Evolutionary conservation across 2,888 invertebrate species (phyloP).

Genomic region (Neocrepidodera transversa): DNA sequence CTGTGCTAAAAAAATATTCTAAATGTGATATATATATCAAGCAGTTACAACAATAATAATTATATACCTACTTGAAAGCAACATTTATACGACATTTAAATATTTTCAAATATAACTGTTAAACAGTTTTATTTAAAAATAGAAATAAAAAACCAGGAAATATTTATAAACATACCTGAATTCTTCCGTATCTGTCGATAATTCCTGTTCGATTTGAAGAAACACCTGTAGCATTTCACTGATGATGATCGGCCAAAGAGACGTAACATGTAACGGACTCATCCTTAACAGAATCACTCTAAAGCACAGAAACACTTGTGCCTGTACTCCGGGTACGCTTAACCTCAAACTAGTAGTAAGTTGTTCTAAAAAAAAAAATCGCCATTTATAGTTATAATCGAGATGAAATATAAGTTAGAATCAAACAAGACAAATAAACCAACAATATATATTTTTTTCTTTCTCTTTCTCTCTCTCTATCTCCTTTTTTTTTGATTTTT

Average conservation of each 20-base stretch:
- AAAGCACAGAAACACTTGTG: constrained; percentile 87
- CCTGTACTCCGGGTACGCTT: constrained; percentile 77
- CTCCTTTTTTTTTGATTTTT: too few species aligned
- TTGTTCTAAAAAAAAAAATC: constrained; percentile 71
- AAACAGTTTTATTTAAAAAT: too few species aligned
- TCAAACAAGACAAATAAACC: not conserved
- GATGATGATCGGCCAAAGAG: constrained; percentile 90
- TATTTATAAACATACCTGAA: constrained; percentile 77
- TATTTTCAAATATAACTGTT: too few species aligned
- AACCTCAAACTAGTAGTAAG: constrained; percentile 82
- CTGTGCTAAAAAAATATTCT: too few species aligned
- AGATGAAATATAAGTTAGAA: not conserved
- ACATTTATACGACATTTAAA: too few species aligned
- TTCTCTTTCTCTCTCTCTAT: too few species aligned
- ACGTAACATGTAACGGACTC: constrained; percentile 84
- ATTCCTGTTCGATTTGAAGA: constrained; percentile 83
- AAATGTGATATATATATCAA: too few species aligned
- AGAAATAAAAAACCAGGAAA: too few species aligned
- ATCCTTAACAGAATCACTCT: constrained; percentile 84
- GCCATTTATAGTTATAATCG: not conserved
- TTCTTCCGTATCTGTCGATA: constrained; percentile 77
- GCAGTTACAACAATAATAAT: too few species aligned
- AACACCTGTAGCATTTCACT: constrained; percentile 91
- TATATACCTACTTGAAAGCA: too few species aligned
- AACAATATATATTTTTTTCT: too few species aligned